phyloP scores from a whole-genome alignment of 2,888 invertebrate genomes.

The Ctena decussata region DNA sequence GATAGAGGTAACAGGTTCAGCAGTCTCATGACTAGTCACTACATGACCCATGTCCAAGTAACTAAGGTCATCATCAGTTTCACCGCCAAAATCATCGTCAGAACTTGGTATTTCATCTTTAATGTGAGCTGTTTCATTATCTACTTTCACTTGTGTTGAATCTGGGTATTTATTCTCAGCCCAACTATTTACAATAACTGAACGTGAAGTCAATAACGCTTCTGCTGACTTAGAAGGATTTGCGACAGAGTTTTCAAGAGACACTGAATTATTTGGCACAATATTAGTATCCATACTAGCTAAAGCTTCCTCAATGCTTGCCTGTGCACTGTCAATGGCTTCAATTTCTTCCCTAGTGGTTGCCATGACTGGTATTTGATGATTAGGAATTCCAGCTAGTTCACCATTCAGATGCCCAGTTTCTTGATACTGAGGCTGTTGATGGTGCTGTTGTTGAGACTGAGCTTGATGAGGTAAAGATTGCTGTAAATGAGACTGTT shows the following conservation, averaged over 20 bases:
- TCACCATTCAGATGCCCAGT: not conserved
- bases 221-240: not conserved
- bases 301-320: not conserved
- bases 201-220: not conserved
- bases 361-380: not conserved
- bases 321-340: not conserved
- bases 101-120: slow-evolving; percentile 2
- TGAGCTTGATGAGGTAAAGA: not conserved
- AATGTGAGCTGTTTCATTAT: not conserved
- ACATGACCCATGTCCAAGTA: not conserved
- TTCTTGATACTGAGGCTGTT: not conserved
- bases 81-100: slow-evolving; percentile 1
- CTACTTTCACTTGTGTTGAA: no score
- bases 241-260: not conserved
- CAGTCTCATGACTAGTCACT: not conserved
- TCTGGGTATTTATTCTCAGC: not conserved
- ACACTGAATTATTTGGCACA: not conserved
- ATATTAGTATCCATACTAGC: not conserved
- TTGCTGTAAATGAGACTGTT: not conserved
- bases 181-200: not conserved
- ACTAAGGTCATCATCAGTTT: not conserved
- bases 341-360: not conserved
- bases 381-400: not conserved
- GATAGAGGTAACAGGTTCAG: not conserved
- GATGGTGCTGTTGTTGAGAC: not conserved